Conservation (phyloP, 2,888 invertebrate genomes). For the Colostygia pectinataria region DNA sequence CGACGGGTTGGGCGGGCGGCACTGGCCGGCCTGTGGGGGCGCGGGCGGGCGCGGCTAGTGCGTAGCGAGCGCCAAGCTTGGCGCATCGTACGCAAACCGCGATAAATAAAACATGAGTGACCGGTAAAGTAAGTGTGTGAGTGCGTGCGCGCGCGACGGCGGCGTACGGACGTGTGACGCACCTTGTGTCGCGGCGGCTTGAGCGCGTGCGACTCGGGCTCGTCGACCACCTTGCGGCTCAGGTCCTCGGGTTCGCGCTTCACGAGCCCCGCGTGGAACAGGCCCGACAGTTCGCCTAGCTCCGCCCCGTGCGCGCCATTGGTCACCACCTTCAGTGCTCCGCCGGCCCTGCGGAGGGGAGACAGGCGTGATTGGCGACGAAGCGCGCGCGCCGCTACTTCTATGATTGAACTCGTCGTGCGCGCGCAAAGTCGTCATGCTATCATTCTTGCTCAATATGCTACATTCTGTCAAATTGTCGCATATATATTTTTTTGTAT, state of each 20-base stretch:
- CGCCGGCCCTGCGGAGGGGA: conserved; percentile 86
- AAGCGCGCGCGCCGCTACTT: conserved; percentile 65
- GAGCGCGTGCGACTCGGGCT: conserved; percentile 84
- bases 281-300: conserved; percentile 84
- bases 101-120: conserved; percentile 82
- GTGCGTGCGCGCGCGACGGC: conserved; percentile 82
- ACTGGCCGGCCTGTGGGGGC: conserved; percentile 82
- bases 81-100: conserved; percentile 84
- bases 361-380: conserved; percentile 74
- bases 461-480: conserved; percentile 53
- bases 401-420: conserved; percentile 56
- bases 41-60: conserved; percentile 84
- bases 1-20: conserved; percentile 83
- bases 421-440: conserved; percentile 60
- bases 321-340: conserved; percentile 82
- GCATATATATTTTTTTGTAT: conserved; percentile 41
- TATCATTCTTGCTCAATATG: conserved; percentile 59
- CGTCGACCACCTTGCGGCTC: conserved; percentile 86
- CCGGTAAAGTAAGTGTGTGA: conserved; percentile 76
- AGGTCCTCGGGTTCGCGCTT: conserved; percentile 93
- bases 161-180: conserved; percentile 81
- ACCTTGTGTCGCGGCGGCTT: conserved; percentile 85
- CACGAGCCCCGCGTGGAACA: conserved; percentile 86
- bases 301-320: conserved; percentile 87
- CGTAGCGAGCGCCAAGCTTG: conserved; percentile 82